phyloP scores from a whole-genome alignment of 2,888 invertebrate genomes.

The Lasius platythorax region DNA sequence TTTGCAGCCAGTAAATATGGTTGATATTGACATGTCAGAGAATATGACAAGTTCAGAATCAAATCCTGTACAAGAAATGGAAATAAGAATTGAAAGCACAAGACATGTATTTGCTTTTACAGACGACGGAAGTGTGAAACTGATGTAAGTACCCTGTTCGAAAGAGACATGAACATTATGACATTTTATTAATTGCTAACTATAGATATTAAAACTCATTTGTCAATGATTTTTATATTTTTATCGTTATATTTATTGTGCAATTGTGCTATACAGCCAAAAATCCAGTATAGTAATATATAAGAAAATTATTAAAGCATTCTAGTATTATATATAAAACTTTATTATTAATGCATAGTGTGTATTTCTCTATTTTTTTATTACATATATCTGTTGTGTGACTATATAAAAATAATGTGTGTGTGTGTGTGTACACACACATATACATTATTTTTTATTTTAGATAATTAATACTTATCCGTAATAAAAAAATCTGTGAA shows the following conservation, averaged over 20 bases:
- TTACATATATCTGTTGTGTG: too few relatives aligned
- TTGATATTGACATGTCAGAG: constrained; percentile 20
- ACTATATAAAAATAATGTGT: too few relatives aligned
- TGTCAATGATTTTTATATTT: neutral
- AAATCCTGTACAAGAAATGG: constrained; percentile 43
- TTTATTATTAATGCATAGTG: neutral
- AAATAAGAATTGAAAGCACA: constrained; percentile 63
- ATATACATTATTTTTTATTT: too few relatives aligned
- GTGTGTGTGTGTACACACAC: too few relatives aligned
- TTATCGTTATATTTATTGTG: neutral
- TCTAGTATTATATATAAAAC: neutral
- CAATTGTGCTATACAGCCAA: neutral
- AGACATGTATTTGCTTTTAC: constrained; percentile 82
- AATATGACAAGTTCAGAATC: constrained; percentile 9
- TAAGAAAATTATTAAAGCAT: neutral
- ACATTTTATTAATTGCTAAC: neutral
- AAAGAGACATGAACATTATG: constrained; percentile 59
- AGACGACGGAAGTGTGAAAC: constrained; percentile 84
- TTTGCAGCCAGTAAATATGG: constrained; percentile 68
- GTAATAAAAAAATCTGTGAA: too few relatives aligned
- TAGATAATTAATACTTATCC: too few relatives aligned
- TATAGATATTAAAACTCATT: neutral
- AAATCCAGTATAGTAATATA: neutral
- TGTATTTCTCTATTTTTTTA: neutral
- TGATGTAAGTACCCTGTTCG: constrained; percentile 81